Evolutionary conservation across 1,140 invertebrate species (phyloP), one percentile per base, ranked within the genome.

Genomic region (Eubasilissa regina): DNA sequence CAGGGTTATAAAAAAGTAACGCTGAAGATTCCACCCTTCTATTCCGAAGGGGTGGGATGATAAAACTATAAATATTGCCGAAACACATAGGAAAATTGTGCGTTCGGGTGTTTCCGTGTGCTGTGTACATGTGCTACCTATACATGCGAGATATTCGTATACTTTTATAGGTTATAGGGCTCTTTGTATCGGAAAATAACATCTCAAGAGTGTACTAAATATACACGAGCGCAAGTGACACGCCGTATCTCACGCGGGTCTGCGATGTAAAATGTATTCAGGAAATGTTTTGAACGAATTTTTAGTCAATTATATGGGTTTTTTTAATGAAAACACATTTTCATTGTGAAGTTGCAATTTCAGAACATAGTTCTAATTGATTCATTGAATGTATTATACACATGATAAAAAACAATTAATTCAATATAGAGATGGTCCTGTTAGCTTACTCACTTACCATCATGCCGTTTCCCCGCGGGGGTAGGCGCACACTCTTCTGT

Each of bases 1-100:
- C n/a, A 11, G 66, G 13, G 43, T 70, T 19, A 15, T 70, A 70
- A 70, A 70, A 70, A 48, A 47, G 66, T 47, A 11, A 70, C 44
- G 7, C 21, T 17, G 43, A 44, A 47, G 21, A 13, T 17, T 47
- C 66, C 35, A n/a, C 66, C 53, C 53, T 53, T 47, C 43, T 53
- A n/a, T 25, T 55, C 10, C 15, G 43, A 45, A 21, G 21, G 56
- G 56, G 51, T 17, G 72, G 15, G 66, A 76, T 80, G 79, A 80
- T 76, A 80, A 80, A 80, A 80, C 79, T 80, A 80, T 80, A 80
- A 80, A 80, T 80, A 80, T 80, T 80, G 48, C 74, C 60, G 48
- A 68, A 68, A 58, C 73, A 75, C 56, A 73, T 47, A 45, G 66
- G 21, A 60, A 74, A 60, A 58, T 47, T 45, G 73, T 75, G n/a